Percentiles rank a stretch among this genome's conserved stretches.
phyloP scores from a whole-genome alignment of 2,113 vertebrate species.

The Poeciliopsis occidentalis region DNA sequence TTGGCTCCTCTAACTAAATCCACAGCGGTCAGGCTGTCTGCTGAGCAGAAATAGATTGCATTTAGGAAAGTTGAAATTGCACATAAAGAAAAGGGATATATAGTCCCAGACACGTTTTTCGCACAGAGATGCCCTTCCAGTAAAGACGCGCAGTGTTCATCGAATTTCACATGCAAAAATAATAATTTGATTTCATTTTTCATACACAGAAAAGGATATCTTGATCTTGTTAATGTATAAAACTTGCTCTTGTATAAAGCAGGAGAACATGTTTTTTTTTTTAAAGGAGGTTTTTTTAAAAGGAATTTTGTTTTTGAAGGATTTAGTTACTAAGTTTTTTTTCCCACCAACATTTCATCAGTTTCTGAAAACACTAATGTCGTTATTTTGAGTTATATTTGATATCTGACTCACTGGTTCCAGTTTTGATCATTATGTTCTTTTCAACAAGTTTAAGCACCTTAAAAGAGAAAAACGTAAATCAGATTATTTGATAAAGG shows the following conservation, averaged over 20 bases:
- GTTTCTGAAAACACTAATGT: neutral
- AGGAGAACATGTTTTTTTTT: neutral
- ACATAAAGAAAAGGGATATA: slow-evolving; percentile 8
- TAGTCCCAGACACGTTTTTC: slow-evolving; percentile 15
- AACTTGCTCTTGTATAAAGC: neutral
- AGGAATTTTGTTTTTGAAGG: neutral
- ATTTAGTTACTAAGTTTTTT: no score
- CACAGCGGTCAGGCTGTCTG: slow-evolving; percentile 60
- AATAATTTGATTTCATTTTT: no score
- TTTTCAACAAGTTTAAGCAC: neutral
- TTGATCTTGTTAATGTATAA: neutral
- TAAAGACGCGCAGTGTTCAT: neutral
- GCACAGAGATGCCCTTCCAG: neutral
- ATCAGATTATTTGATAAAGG: neutral
- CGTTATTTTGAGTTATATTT: neutral
- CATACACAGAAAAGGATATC: neutral
- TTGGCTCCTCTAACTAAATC: slow-evolving; percentile 63
- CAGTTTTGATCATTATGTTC: neutral
- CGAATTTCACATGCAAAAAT: neutral
- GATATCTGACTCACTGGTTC: neutral
- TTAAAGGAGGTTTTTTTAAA: neutral
- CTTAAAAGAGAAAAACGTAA: neutral
- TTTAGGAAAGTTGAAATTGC: slow-evolving; percentile 53
- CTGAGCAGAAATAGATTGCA: slow-evolving; percentile 53
- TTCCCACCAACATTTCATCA: neutral